Conservation (phyloP, 53 echinoderm and acorn worm species). For the Holothuria leucospilota region DNA sequence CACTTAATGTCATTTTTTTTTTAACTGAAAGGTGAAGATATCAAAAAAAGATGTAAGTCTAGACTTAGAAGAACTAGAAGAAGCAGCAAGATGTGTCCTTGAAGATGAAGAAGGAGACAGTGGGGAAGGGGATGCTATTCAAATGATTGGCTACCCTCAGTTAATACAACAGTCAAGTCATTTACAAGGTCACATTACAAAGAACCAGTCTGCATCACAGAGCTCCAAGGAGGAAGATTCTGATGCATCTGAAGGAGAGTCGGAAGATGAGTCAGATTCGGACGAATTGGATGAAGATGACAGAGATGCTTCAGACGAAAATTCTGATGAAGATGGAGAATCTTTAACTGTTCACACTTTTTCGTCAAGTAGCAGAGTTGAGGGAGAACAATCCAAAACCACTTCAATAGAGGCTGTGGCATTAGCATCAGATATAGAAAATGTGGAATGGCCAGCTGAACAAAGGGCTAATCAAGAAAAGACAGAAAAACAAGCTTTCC, state of each 20-base stretch:
- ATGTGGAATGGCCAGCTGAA: too few species aligned
- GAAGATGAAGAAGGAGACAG: conserved; percentile 40
- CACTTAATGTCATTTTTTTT: background rate
- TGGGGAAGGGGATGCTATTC: background rate
- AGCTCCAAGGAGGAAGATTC: background rate
- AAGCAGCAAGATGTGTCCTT: conserved; percentile 63
- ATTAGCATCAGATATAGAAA: too few species aligned
- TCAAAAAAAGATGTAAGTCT: conserved; percentile 72
- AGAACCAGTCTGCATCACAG: background rate
- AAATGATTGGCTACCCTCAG: conserved; percentile 16
- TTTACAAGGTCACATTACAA: too few species aligned
- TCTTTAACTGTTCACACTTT: too few species aligned
- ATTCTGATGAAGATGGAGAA: background rate
- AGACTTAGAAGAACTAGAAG: conserved; percentile 82
- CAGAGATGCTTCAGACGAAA: conserved; percentile 24
- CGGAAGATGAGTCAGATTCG: background rate
- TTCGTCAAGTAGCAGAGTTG: too few species aligned
- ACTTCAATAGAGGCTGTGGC: too few species aligned
- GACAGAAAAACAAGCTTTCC: too few species aligned
- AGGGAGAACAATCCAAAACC: too few species aligned
- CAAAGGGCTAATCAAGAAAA: too few species aligned
- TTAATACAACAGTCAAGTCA: background rate
- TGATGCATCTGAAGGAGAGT: background rate
- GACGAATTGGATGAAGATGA: conserved; percentile 16
- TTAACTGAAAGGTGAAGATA: conserved; percentile 64